Conservation (phyloP, 2,113 vertebrate species). For the Siniperca chuatsi region DNA sequence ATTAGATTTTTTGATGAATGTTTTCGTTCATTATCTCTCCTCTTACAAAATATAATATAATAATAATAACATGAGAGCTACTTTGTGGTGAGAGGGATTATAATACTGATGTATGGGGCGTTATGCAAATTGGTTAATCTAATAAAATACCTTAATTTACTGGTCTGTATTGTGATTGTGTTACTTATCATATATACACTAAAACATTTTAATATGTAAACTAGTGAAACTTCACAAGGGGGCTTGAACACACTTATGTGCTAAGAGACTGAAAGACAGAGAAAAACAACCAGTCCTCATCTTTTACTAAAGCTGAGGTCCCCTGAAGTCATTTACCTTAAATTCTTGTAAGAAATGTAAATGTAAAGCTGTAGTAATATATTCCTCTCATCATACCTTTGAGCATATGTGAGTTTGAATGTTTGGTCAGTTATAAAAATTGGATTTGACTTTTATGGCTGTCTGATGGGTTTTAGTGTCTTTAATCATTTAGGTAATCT, state of each 20-base stretch:
- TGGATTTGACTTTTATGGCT: slow-evolving; percentile 42
- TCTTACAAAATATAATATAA: not conserved
- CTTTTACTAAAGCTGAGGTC: not conserved
- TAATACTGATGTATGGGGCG: slow-evolving; percentile 6
- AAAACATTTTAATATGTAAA: not conserved
- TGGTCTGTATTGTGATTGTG: slow-evolving; percentile 6
- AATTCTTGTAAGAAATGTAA: not conserved
- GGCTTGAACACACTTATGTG: not conserved
- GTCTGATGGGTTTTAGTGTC: slow-evolving; percentile 25
- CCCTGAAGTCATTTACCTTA: not conserved
- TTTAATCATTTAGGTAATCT: slow-evolving; percentile 34
- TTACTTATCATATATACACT: not conserved
- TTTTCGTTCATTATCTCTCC: not conserved
- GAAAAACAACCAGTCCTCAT: not conserved
- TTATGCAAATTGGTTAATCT: slow-evolving; percentile 8
- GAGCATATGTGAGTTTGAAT: slow-evolving; percentile 27
- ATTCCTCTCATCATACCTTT: not conserved
- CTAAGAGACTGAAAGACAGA: no score
- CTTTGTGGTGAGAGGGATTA: not conserved
- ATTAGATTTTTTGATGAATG: not conserved
- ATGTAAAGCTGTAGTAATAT: not conserved
- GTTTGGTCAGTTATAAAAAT: slow-evolving; percentile 21
- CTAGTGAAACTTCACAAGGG: not conserved
- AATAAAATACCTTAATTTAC: slow-evolving; percentile 52
- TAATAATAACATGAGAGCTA: no score